These are phyloP conservation scores for Marronus borbonicus DNA, from an alignment of 2,888 invertebrate species.

Conservation along the genomic window DNA sequence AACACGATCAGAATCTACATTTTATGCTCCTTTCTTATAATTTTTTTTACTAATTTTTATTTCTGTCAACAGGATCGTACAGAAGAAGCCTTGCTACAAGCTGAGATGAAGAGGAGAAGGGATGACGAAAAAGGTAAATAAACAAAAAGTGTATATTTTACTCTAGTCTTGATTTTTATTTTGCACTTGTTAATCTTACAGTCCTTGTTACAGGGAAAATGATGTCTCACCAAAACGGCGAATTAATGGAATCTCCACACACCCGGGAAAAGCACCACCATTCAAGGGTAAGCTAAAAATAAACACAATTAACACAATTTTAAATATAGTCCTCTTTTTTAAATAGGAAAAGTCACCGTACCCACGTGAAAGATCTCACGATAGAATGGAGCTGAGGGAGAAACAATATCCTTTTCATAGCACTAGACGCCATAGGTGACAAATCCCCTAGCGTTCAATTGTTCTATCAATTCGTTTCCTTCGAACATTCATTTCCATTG, in stretches of 20 bases:
- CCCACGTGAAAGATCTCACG: conserved; percentile 82
- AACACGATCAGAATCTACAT: too few relatives aligned
- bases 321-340: conserved; percentile 59
- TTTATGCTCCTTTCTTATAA: too few relatives aligned
- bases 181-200: conserved; percentile 1
- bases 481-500: conserved; percentile 25
- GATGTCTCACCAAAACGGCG: conserved; percentile 84
- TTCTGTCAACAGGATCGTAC: conserved; percentile 76
- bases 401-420: conserved; percentile 85
- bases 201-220: conserved; percentile 73
- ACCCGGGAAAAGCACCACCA: conserved; percentile 83
- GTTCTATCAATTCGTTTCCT: conserved; percentile 34
- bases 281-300: conserved; percentile 75
- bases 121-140: conserved; percentile 83
- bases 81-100: conserved; percentile 77
- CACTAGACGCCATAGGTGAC: conserved; percentile 42
- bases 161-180: conserved; percentile 29
- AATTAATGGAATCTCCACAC: conserved; percentile 75
- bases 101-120: conserved; percentile 85
- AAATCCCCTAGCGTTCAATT: background rate
- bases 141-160: background rate
- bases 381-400: conserved; percentile 81
- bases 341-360: conserved; percentile 87
- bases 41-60: background rate
- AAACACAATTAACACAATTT: too few relatives aligned